These are phyloP conservation scores for Temnopleurus reevesii DNA, from an alignment of 53 echinoderm and acorn worm species.

Conservation along the genomic window DNA sequence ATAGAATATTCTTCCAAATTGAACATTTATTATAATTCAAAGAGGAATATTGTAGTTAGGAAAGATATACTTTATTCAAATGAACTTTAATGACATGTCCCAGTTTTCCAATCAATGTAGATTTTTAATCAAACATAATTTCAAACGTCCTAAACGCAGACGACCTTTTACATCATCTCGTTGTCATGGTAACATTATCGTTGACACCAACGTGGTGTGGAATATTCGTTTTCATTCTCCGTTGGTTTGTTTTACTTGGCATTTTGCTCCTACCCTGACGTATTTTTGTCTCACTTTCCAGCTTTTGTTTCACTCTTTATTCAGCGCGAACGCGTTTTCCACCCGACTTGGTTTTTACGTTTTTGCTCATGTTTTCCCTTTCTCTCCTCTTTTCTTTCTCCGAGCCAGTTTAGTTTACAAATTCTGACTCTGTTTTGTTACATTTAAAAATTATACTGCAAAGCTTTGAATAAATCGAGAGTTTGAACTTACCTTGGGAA, in stretches of 20 bases:
- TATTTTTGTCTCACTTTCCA: conserved; percentile 30
- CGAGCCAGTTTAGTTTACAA: too few species aligned
- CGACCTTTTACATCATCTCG: neutral
- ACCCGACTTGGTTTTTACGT: neutral
- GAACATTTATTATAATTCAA: too few species aligned
- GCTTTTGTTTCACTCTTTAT: neutral
- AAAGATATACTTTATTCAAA: too few species aligned
- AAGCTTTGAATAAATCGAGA: too few species aligned
- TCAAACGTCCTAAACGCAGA: neutral
- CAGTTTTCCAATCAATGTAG: neutral
- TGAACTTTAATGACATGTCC: neutral
- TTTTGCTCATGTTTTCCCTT: neutral
- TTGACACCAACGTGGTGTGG: neutral
- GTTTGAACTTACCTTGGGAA: too few species aligned
- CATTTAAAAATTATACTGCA: too few species aligned
- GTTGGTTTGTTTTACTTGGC: neutral
- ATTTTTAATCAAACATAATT: conserved; percentile 7
- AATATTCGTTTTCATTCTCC: neutral
- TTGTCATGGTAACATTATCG: conserved; percentile 19
- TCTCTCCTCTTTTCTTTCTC: neutral
- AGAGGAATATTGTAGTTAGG: too few species aligned
- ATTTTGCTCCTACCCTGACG: neutral
- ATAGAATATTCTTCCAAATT: too few species aligned
- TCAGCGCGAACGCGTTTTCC: conserved; percentile 27
- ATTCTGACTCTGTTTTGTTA: too few species aligned